Conservation (phyloP, 1,140 invertebrate species). For the Micrasema longulum region DNA sequence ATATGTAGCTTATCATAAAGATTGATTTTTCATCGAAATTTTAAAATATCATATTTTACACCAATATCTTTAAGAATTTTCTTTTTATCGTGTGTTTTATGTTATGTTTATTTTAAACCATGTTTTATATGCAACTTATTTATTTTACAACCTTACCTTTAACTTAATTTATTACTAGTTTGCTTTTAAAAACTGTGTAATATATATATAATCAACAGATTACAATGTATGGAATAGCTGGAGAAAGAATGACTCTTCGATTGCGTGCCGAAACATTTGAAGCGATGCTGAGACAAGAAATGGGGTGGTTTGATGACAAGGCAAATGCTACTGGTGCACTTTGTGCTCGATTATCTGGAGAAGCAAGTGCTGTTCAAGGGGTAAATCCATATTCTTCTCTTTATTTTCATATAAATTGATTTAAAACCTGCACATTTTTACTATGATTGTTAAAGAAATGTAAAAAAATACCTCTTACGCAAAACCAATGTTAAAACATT, state of each 20-base stretch:
- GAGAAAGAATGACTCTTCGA: constrained; percentile 78
- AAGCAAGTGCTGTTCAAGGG: constrained; percentile 81
- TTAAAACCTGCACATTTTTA: no score
- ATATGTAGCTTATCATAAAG: no score
- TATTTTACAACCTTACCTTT: neutral
- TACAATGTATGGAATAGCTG: constrained; percentile 73
- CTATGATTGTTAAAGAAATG: no score
- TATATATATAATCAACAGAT: constrained; percentile 59
- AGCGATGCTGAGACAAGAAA: constrained; percentile 77
- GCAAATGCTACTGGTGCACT: constrained; percentile 76
- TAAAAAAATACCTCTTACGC: no score
- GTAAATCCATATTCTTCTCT: no score
- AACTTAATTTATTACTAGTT: neutral
- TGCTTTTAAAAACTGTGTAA: neutral
- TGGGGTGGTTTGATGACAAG: constrained; percentile 81
- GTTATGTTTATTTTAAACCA: constrained; percentile 7
- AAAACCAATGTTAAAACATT: no score
- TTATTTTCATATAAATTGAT: no score
- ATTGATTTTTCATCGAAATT: no score
- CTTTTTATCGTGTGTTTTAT: no score
- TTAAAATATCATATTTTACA: no score
- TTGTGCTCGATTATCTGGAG: constrained; percentile 77
- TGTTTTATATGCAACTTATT: neutral
- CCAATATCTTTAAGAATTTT: no score
- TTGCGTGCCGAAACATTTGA: constrained; percentile 74